phyloP scores from a whole-genome alignment of 2,797 vertebrate species.

The Pipistrellus nathusii region DNA sequence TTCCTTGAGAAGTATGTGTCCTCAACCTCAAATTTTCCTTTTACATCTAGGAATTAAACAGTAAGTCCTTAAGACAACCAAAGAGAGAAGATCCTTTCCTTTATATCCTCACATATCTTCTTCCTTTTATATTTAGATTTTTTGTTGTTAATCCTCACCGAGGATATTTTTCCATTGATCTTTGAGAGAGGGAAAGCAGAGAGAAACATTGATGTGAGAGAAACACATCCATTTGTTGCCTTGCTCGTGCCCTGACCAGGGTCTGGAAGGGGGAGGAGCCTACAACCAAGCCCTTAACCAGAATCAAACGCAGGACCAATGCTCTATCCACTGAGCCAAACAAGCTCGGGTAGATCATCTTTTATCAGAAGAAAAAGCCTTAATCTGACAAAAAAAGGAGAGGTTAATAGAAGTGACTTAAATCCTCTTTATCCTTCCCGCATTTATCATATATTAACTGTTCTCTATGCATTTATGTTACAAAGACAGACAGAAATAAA shows the following conservation, averaged over 20 bases:
- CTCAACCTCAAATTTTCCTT: constrained; percentile 66
- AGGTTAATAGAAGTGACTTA: constrained; percentile 50
- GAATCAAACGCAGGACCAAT: no score
- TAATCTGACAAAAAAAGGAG: constrained; percentile 32
- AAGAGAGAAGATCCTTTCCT: constrained; percentile 9
- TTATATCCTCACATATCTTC: constrained; percentile 46
- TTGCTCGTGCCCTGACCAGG: no score
- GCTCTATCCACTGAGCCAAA: no score
- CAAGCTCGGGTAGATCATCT: background rate
- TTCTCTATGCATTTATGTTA: constrained; percentile 21
- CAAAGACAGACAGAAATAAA: constrained; percentile 46
- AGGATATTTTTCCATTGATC: no score
- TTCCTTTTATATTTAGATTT: background rate
- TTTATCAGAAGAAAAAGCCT: constrained; percentile 18
- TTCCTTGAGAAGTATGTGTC: constrained; percentile 88
- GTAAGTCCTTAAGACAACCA: constrained; percentile 4
- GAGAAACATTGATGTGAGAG: no score
- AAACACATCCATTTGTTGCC: no score
- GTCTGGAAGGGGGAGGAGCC: no score
- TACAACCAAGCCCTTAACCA: no score
- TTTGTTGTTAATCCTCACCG: no score
- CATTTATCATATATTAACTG: background rate
- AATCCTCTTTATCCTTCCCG: background rate
- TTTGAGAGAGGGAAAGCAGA: no score
- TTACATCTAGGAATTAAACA: constrained; percentile 40